Percentiles rank a stretch among this genome's conserved stretches.
These are phyloP conservation scores for Trematocara marginatum DNA, from an alignment of 2,113 vertebrate genomes.

Conservation along the genomic window DNA sequence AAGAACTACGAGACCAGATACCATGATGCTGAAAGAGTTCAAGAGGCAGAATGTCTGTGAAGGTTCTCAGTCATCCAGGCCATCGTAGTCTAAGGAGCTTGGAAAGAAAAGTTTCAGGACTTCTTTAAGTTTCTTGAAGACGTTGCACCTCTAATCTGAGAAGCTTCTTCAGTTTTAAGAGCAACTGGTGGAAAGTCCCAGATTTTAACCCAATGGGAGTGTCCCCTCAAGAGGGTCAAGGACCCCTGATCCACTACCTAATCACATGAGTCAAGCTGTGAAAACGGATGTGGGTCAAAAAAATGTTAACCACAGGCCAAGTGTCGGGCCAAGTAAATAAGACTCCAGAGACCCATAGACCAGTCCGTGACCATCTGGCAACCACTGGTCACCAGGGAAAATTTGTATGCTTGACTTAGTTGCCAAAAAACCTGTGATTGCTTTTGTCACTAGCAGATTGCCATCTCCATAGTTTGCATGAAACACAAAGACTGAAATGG, in stretches of 20 bases:
- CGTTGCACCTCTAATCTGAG: not conserved
- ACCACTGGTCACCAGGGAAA: not conserved
- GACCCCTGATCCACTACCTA: not conserved
- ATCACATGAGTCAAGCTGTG: not conserved
- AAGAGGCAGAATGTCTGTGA: not conserved
- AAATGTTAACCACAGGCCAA: not conserved
- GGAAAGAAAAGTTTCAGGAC: not conserved
- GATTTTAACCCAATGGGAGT: not conserved
- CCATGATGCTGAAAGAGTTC: not conserved
- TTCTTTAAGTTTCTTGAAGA: not conserved
- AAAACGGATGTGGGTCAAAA: not conserved
- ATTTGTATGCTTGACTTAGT: not conserved
- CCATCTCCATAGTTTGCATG: not conserved
- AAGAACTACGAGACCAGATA: not conserved
- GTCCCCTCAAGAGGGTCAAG: not conserved
- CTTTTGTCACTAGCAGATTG: not conserved
- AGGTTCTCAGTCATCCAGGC: not conserved
- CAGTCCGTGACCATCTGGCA: not conserved
- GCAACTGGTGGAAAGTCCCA: not conserved
- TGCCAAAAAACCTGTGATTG: not conserved
- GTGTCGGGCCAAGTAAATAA: not conserved
- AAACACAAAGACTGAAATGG: not conserved
- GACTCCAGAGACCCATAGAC: not conserved
- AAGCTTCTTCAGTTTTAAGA: not conserved
- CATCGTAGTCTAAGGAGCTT: not conserved